phyloP scores from a whole-genome alignment of 2,113 vertebrate genomes.

The Cottus gobio region DNA sequence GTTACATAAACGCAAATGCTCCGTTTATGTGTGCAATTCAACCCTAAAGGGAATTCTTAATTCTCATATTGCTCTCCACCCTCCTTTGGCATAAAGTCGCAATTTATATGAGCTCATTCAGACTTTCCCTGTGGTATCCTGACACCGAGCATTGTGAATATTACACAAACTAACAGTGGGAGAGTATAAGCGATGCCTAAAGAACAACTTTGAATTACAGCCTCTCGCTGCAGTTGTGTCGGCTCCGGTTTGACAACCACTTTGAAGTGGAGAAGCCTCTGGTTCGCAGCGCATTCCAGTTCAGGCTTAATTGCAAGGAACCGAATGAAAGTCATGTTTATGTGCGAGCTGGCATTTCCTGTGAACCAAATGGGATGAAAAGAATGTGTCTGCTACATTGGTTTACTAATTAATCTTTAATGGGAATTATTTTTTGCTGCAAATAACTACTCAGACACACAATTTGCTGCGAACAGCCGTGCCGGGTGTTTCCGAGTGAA shows the following conservation, averaged over 20 bases:
- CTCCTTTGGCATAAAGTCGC: not conserved
- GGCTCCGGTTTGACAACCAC: constrained; percentile 38
- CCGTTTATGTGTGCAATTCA: not conserved
- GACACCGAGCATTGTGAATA: not conserved
- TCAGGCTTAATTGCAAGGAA: constrained; percentile 48
- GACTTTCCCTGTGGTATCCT: not conserved
- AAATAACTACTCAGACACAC: constrained; percentile 40
- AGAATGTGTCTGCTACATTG: constrained; percentile 39
- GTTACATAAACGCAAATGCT: not conserved
- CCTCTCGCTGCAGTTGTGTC: constrained; percentile 6
- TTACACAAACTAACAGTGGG: constrained; percentile 3
- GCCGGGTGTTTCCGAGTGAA: constrained; percentile 19
- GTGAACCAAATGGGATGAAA: constrained; percentile 56
- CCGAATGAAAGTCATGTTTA: constrained; percentile 26
- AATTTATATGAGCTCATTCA: not conserved
- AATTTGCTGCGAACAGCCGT: constrained; percentile 36
- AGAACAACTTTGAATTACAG: constrained; percentile 31
- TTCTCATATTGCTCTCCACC: not conserved
- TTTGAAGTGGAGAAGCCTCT: constrained; percentile 42
- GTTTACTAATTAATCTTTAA: constrained; percentile 67
- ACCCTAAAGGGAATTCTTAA: not conserved
- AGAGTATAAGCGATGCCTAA: constrained; percentile 5
- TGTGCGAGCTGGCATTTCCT: constrained; percentile 19
- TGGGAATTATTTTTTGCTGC: constrained; percentile 51
- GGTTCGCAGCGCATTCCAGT: constrained; percentile 29